These are phyloP conservation scores for Poecilia gillii DNA, from an alignment of 2,797 vertebrate species.

Conservation along the genomic window DNA sequence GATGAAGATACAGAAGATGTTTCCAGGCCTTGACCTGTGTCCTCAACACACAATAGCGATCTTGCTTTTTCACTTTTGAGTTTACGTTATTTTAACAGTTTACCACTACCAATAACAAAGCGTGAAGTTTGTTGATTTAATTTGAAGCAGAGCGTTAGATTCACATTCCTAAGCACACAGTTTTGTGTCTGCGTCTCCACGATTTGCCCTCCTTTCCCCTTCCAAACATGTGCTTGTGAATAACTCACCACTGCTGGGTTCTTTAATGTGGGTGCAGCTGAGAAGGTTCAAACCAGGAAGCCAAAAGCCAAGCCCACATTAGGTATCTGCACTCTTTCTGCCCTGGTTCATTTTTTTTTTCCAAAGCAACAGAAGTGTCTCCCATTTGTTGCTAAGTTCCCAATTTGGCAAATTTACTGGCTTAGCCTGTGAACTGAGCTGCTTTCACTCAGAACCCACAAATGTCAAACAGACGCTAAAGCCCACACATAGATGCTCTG, in stretches of 20 bases:
- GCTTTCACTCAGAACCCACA: slow-evolving; percentile 35
- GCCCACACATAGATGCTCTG: slow-evolving; percentile 14
- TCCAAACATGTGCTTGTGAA: slow-evolving; percentile 30
- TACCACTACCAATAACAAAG: neutral
- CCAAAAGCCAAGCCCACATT: slow-evolving; percentile 28
- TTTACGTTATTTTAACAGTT: neutral
- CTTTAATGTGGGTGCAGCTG: slow-evolving; percentile 59
- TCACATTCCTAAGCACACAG: slow-evolving; percentile 26
- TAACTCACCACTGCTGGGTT: slow-evolving; percentile 18
- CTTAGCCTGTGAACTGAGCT: slow-evolving; percentile 36
- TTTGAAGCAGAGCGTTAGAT: slow-evolving; percentile 17
- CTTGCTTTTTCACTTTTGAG: neutral
- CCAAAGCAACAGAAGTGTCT: slow-evolving; percentile 47
- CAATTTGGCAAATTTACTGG: slow-evolving; percentile 42
- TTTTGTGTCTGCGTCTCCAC: slow-evolving; percentile 10
- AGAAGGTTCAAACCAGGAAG: slow-evolving; percentile 34
- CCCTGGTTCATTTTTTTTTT: slow-evolving; percentile 49
- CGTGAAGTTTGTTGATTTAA: slow-evolving; percentile 17
- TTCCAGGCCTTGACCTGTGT: neutral
- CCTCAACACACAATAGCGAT: neutral
- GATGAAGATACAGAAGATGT: neutral
- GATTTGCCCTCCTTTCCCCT: slow-evolving; percentile 22
- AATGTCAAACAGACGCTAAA: slow-evolving; percentile 32
- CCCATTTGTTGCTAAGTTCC: slow-evolving; percentile 26
- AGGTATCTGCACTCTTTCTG: slow-evolving; percentile 33